These are phyloP conservation scores for Boulengeromyrus knoepffleri DNA, from an alignment of 2,113 vertebrate species.

Conservation along the genomic window DNA sequence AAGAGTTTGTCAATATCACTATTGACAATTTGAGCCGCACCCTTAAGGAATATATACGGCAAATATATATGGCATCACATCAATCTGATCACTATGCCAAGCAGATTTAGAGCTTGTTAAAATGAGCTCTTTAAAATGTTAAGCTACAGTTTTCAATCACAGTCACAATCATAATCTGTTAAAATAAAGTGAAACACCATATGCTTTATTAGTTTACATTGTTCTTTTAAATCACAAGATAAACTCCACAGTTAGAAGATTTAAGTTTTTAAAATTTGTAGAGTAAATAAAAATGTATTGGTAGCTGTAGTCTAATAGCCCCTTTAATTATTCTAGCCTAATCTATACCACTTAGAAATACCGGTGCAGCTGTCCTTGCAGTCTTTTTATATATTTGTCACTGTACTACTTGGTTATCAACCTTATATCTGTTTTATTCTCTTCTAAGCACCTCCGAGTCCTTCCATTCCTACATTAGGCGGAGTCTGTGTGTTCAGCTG, in stretches of 20 bases:
- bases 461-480: not conserved
- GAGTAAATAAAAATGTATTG: not conserved
- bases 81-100: slow-evolving; percentile 16
- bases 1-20: slow-evolving; percentile 42
- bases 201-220: not conserved
- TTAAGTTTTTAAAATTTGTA: not conserved
- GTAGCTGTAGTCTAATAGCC: not conserved
- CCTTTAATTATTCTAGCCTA: not conserved
- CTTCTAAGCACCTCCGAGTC: not conserved
- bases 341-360: not conserved
- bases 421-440: not conserved
- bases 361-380: not conserved
- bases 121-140: not conserved
- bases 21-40: slow-evolving; percentile 33
- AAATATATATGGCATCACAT: slow-evolving; percentile 15
- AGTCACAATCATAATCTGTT: not conserved
- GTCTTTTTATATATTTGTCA: not conserved
- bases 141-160: not conserved
- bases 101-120: not conserved
- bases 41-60: slow-evolving; percentile 8
- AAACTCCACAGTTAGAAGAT: not conserved
- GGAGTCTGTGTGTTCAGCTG: not conserved
- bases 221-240: not conserved
- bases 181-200: not conserved
- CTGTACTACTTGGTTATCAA: not conserved